These are phyloP conservation scores for Halichoerus grypus DNA, from an alignment of 2,113 vertebrate genomes.

Conservation along the genomic window DNA sequence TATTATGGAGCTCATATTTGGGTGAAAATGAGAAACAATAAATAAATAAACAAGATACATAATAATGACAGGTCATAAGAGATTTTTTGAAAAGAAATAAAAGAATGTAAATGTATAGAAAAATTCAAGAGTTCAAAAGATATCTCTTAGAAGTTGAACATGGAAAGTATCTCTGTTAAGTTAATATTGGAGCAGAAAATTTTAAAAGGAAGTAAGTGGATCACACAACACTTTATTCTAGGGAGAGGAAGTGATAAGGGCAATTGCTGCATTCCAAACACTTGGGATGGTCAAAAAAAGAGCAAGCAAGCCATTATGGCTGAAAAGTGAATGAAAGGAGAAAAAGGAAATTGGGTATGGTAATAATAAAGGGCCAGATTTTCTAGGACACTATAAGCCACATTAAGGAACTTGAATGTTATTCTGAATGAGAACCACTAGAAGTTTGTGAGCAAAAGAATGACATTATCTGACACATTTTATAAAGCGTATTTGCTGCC, in stretches of 20 bases:
- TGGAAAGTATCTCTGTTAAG: background rate
- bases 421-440: background rate
- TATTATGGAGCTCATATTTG: background rate
- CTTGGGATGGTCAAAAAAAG: background rate
- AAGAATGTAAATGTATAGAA: background rate
- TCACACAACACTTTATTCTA: background rate
- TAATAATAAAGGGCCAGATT: background rate
- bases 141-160: background rate
- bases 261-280: background rate
- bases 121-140: background rate
- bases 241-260: background rate
- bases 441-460: background rate
- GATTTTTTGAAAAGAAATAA: constrained; percentile 16
- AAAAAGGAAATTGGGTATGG: background rate
- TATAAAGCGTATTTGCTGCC: background rate
- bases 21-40: background rate
- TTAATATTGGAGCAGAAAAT: background rate
- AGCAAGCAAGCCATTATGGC: background rate
- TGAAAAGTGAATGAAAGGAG: background rate
- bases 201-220: background rate
- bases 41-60: background rate
- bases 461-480: background rate
- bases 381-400: background rate
- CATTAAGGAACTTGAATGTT: background rate
- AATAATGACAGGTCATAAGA: background rate